phyloP scores from a whole-genome alignment of 53 echinoderm and acorn worm genomes.

The Zoroaster sp. region DNA sequence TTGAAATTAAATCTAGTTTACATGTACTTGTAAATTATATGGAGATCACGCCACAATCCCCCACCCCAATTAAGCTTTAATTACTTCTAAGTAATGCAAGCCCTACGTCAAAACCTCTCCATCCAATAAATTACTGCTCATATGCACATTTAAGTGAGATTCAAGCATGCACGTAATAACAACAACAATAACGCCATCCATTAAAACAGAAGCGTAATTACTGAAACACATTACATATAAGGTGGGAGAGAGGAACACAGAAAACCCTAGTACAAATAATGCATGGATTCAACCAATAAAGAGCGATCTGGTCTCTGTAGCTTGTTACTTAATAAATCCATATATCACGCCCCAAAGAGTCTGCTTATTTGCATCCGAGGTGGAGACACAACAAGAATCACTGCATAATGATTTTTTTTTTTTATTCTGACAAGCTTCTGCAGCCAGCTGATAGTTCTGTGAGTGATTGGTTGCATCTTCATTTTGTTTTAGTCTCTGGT shows the following conservation, averaged over 20 bases:
- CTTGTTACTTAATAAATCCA: constrained; percentile 55
- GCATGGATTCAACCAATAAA: constrained; percentile 45
- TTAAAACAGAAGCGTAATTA: constrained; percentile 44
- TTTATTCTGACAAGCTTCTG: background rate
- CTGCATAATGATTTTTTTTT: background rate
- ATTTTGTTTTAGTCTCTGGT: background rate
- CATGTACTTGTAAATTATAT: background rate
- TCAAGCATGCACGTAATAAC: constrained; percentile 32
- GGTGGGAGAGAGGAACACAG: background rate
- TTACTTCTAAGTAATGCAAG: background rate
- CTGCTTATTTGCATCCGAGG: constrained; percentile 44
- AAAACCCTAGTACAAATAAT: constrained; percentile 12
- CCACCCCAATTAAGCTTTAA: constrained; percentile 25
- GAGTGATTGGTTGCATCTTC: constrained; percentile 5
- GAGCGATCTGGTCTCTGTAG: background rate
- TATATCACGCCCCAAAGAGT: constrained; percentile 55
- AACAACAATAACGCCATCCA: constrained; percentile 6
- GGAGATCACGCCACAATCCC: background rate
- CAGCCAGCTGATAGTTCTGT: background rate
- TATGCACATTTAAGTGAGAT: constrained; percentile 36
- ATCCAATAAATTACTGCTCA: constrained; percentile 46
- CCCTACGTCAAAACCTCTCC: background rate
- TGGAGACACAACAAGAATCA: background rate
- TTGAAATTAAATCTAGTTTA: background rate
- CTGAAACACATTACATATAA: constrained; percentile 28